These are phyloP conservation scores for Lithophane socia DNA, from an alignment of 2,888 invertebrate genomes.

Conservation along the genomic window DNA sequence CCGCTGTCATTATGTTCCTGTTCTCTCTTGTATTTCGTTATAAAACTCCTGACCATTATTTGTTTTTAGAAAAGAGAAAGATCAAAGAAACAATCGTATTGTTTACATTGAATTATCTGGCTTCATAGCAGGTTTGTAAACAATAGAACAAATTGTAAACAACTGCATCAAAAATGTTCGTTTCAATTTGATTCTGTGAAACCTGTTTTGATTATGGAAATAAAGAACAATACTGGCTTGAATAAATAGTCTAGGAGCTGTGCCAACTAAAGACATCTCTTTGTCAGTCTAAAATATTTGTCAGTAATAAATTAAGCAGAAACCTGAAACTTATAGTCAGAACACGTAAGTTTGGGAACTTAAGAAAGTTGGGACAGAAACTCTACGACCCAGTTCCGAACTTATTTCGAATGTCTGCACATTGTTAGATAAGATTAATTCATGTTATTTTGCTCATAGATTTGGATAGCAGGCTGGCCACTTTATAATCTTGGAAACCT, in stretches of 20 bases:
- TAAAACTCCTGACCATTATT: background rate
- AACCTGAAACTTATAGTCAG: background rate
- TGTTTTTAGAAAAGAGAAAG: background rate
- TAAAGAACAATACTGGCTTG: background rate
- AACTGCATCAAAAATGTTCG: background rate
- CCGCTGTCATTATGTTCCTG: background rate
- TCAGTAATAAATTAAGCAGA: slow-evolving; percentile 21
- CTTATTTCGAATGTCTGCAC: background rate
- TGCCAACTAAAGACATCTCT: background rate
- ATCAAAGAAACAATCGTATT: background rate
- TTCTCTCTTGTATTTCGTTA: background rate
- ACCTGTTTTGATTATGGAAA: background rate
- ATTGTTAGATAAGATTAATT: background rate
- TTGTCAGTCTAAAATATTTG: background rate
- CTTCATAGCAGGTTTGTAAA: background rate
- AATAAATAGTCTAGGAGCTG: background rate
- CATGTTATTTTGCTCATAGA: background rate
- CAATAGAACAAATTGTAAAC: slow-evolving; percentile 7
- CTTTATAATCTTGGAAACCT: background rate
- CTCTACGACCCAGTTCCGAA: slow-evolving; percentile 25
- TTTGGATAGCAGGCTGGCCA: background rate
- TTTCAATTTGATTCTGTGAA: background rate
- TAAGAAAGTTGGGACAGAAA: background rate
- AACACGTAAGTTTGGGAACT: slow-evolving; percentile 13
- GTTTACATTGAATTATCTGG: background rate